Evolutionary conservation across 2,113 vertebrate species (phyloP), one percentile per base, ranked within the genome.

Genomic region (Chionodraco myersi): DNA sequence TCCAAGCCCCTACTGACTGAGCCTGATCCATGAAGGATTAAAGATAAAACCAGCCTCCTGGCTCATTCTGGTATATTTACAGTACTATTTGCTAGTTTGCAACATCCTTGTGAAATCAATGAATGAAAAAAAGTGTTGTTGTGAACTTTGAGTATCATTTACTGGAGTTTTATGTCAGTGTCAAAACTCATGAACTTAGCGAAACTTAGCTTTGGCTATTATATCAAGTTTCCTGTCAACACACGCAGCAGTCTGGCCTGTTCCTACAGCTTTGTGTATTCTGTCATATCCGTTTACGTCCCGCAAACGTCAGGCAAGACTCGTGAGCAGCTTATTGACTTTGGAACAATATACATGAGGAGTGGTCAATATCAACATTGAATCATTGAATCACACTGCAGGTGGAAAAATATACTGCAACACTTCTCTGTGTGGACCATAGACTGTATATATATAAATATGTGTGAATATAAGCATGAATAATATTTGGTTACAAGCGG

Each of bases 341-440:
- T 63, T 80, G 13, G 54, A 60, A 73, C 52, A 82, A 72, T 68
- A 60, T 30, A 18, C 15, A 44, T 0, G 13, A 71, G 72, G 79
- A 80, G 88, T 69, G 79, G 69, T 36, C 62, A 45, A n/a, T 45
- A 11, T 58, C 69, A 69, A 21, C 48, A 59, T 48, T 69, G 48
- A 83, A 65, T 83, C 48, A 59, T 48, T 69, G 48, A 83, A 65
- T 83, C 16, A 72, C 8, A 1, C 1, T 23, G 49, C 10, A 1
- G 15, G 34, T n/a, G 10, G 9, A 47, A n/a, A 58, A 48, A 59
- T 11, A 1, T 18, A 9, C 30, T 47, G 30, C 4, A 6, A 4
- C 16, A 34, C 36, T 44, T 8, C 36, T 16, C 23, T 51, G 2
- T 21, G 16, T 59, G 3, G 26, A 62, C 48, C 21, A 21, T 21